Base-by-base conservation (phyloP, 2,113 vertebrate species). In the Pseudorectes ferrugineus region DNA sequence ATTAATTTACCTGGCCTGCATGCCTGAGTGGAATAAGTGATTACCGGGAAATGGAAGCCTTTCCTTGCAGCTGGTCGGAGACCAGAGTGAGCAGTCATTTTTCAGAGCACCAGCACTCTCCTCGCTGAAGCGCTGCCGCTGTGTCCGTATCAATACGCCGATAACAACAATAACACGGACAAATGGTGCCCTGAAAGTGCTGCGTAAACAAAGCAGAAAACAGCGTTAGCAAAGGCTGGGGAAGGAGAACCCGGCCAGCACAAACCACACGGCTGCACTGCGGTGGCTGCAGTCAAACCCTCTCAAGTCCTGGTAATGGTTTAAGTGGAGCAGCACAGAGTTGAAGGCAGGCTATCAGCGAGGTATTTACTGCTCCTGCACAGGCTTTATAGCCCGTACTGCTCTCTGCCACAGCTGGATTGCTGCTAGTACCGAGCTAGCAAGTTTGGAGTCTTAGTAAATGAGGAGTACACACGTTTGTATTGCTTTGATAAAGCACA, bases 1-100 rank as follows among this genome's bases (percentile, higher is more conserved):
- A 80, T 88, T 90, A 68, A 80, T 89, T 85, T 85, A 55, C 73
- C 71, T 84, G 74, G 83, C 90, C 65, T 70, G 94, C 84, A 72
- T 88, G 93, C 43, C 80, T 21, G 61, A 48, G 11, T 9, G 11
- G 45, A 58, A 90, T 58, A 31, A 78, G 36, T 20, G 85, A 49
- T 71, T 78, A 18, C 42, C 6, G 36, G 82, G 89, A 84, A 93
- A n/a, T 4, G 61, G 65, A 49, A 85, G 29, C 28, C 35, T 90
- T 81, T 70, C 57, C 14, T 35, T 84, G 66, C 12, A 10, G 68
- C 45, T 70, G 77, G 67, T 59, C 21, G 9, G 63, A 20, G 51
- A 52, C 28, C 52, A 55, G 63, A 62, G 42, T 3, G 67, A 81
- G 66, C 15, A 48, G 82, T 65, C 20, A 14, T 93, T 83, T 90